Evolutionary conservation across 2,113 vertebrate genomes (phyloP).

Genomic region (western clawed frog (Xenopus tropicalis)): UCB_Xtro_10.0 CM004447.2:85424001-85424500

Average conservation of each 20-base stretch:
- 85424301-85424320: constrained; percentile 11
- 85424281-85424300: constrained; percentile 62
- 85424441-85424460: constrained; percentile 80
- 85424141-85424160: constrained; percentile 25
- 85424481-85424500: not conserved
- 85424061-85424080: constrained; percentile 70
- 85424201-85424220: too few species aligned
- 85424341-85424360: constrained; percentile 89
- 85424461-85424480: constrained; percentile 44
- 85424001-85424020: constrained; percentile 75
- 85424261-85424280: constrained; percentile 89
- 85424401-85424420: constrained; percentile 88
- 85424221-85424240: constrained; percentile 86
- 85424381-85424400: constrained; percentile 85
- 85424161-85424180: too few species aligned
- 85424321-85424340: constrained; percentile 63
- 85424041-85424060: constrained; percentile 67
- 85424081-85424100: constrained; percentile 80
- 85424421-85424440: constrained; percentile 93
- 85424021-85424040: constrained; percentile 71
- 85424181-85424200: too few species aligned
- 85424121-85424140: constrained; percentile 80
- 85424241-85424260: constrained; percentile 89
- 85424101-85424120: constrained; percentile 65
- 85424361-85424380: constrained; percentile 86